phyloP scores from a whole-genome alignment of 1,140 invertebrate genomes.

The Anastrepha ludens region DNA sequence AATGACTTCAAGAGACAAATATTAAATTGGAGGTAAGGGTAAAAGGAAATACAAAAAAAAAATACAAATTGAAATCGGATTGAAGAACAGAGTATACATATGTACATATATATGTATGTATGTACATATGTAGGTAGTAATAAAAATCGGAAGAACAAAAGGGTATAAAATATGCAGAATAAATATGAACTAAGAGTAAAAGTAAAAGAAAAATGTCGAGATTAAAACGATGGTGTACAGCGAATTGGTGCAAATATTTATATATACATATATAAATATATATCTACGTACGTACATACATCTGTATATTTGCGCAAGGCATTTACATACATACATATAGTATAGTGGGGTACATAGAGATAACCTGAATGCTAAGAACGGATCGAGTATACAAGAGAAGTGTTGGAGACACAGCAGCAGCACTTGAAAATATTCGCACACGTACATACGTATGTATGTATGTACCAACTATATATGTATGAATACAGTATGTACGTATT shows the following conservation, averaged over 20 bases:
- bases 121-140: background rate
- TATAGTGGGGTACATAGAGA: constrained; percentile 3
- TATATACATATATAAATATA: background rate
- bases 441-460: background rate
- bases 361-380: constrained; percentile 39
- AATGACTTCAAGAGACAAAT: background rate
- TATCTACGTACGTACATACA: background rate
- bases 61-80: constrained; percentile 27
- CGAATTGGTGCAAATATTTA: constrained; percentile 31
- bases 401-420: constrained; percentile 22
- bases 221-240: constrained; percentile 40
- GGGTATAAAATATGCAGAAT: constrained; percentile 36
- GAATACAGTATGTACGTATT: background rate
- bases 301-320: background rate
- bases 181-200: constrained; percentile 47
- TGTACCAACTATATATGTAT: background rate
- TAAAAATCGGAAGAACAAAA: constrained; percentile 22
- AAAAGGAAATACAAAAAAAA: background rate
- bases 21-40: background rate
- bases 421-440: constrained; percentile 39
- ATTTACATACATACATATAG: background rate
- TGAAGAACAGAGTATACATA: background rate
- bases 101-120: background rate
- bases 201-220: constrained; percentile 39
- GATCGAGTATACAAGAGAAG: background rate